These are phyloP conservation scores for Nymphalis c-album DNA, from an alignment of 2,888 invertebrate genomes.

Conservation along the genomic window DNA sequence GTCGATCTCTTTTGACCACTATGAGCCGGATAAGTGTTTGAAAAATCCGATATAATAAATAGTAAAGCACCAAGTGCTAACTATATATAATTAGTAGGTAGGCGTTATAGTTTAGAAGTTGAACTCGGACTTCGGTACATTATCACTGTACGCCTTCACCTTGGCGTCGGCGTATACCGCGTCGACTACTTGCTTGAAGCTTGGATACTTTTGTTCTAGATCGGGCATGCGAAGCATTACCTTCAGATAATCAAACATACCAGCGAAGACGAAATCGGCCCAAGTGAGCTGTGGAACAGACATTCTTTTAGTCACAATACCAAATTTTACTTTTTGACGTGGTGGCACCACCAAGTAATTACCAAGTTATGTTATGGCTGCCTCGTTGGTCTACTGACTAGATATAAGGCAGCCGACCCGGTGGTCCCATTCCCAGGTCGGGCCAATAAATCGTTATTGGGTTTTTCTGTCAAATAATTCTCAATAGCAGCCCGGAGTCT, in stretches of 20 bases:
- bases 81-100: neutral
- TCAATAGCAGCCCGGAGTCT: too few relatives aligned
- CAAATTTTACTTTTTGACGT: too few relatives aligned
- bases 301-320: too few relatives aligned
- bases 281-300: slow-evolving; percentile 69
- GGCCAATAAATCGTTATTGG: too few relatives aligned
- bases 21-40: slow-evolving; percentile 18
- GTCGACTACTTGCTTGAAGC: slow-evolving; percentile 61
- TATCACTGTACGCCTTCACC: slow-evolving; percentile 33
- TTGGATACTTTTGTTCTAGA: slow-evolving; percentile 61
- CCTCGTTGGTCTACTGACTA: too few relatives aligned
- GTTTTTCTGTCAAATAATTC: too few relatives aligned
- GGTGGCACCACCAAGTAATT: too few relatives aligned
- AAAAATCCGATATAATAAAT: neutral
- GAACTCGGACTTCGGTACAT: slow-evolving; percentile 26
- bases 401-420: too few relatives aligned
- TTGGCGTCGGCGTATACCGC: slow-evolving; percentile 56
- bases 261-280: slow-evolving; percentile 81
- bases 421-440: too few relatives aligned
- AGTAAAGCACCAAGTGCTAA: neutral
- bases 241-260: slow-evolving; percentile 74
- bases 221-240: slow-evolving; percentile 46
- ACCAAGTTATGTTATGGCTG: too few relatives aligned
- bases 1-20: too few relatives aligned
- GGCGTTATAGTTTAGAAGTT: slow-evolving; percentile 15